Evolutionary conservation across 2,797 vertebrate genomes (phyloP), one percentile per base, ranked within the genome.

Genomic region (Lithobates pipiens): DNA sequence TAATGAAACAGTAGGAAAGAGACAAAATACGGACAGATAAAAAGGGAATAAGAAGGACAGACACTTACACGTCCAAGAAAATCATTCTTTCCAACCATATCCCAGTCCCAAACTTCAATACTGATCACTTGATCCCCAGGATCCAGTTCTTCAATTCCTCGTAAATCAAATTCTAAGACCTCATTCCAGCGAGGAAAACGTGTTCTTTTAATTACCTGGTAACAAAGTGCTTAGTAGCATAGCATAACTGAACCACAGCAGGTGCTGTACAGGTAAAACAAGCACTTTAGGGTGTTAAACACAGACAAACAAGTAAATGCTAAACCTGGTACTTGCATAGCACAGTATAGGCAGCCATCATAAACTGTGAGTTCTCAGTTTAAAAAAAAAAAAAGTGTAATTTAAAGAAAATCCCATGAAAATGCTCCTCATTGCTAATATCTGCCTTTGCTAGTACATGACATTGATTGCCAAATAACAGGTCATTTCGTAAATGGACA

Each of bases 21-120:
- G 61, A 2, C 0, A 71, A 25, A 44, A 57, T 23, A n/a, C 29
- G 50, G 18, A 78, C 21, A 8, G 29, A 72, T 72, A 9, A 18
- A 44, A 65, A 10, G 23, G 67, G n/a, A 63, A 42, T 72, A 72
- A 25, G 7, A 4, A 34, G 61, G 39, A 78, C 1, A 68, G 44
- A 27, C 39, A 50, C 91, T 93, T 91, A 97, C 97, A 96, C 94
- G 93, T 85, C 97, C 97, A 89, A 98, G 86, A 91, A 98, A 98
- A 92, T 98, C 96, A 1, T 98, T 98, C 91, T 96, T 99, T 89
- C 97, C 97, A 93, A 98, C 96, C 93, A 97, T 96, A 91, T 98
- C 97, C 97, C 97, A 97, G 91, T 97, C 97, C 97, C 97, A 99
- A 75, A 99, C 94, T 89, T 98, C 96, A 89, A 98, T 93, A 0